Base-by-base conservation (phyloP, 2,888 invertebrate genomes). In the Andricus quercusramuli region DNA sequence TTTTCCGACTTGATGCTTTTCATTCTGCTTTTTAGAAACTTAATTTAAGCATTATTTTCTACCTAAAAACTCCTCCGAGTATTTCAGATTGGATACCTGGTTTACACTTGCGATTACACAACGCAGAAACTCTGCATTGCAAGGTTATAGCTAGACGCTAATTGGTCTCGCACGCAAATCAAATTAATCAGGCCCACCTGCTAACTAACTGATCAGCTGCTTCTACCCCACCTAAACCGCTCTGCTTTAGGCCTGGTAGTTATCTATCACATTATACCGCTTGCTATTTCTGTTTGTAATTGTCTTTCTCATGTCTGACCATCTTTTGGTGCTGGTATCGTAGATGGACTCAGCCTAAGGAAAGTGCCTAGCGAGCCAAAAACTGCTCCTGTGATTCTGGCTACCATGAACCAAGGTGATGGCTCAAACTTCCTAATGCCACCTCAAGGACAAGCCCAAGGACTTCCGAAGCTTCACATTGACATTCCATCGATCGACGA, bases 401-500 rank as follows among this genome's bases (percentile, higher is more conserved):
- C 83, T 79, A 83, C 74, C 51, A 29, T 74, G 32, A 20, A 32
- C 56, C 74, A 74, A 74, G 74, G 80, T 80, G 88, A 89, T 81
- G 85, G 84, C 65, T 83, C 88, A 70, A 88, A 86, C 79, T 88
- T 85, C 79, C 82, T 87, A 82, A 82, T 87, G 77, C 85, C 88
- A 47, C 87, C 87, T 56, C 87, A 86, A 76, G 83, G 83, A 78
- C 80, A 84, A 20, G 83, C 86, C 29, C 90, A 89, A 80, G 88
- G 86, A 83, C 87, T 86, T 59, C 85, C 89, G 80, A 90, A 89
- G 81, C 90, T 90, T 79, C 90, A 90, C 85, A 88, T 90, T 83
- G 91, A 92, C 86, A 92, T 92, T 88, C 92, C 92, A 85, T 88
- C 89, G 83, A 92, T 92, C 85, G 91, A 91, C 85, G 92, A 90